A percentile compares a stretch with the other conserved stretches of the same genome.
Conservation (phyloP, 2,888 invertebrate species). For the Gymnoscelis rufifasciata region DNA sequence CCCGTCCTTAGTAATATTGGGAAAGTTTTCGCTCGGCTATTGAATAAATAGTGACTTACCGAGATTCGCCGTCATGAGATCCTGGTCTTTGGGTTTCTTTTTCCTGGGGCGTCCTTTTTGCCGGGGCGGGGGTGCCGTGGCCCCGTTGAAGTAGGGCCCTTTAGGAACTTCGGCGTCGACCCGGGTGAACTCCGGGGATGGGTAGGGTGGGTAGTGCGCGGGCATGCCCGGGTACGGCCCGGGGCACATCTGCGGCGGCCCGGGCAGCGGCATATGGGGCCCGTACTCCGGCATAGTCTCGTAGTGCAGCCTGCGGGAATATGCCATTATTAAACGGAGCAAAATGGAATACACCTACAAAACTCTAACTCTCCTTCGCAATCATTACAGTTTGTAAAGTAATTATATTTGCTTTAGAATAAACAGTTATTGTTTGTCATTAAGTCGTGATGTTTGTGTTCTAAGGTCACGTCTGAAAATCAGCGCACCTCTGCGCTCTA, state of each 20-base stretch:
- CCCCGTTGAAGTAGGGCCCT: constrained; percentile 79
- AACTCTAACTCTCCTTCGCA: no score
- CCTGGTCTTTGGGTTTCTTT: constrained; percentile 94
- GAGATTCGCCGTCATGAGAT: constrained; percentile 90
- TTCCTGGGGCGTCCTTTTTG: constrained; percentile 96
- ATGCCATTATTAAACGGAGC: background rate
- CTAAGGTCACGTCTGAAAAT: no score
- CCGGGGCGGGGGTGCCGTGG: constrained; percentile 82
- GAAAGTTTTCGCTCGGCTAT: background rate
- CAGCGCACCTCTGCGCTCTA: no score
- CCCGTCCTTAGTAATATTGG: background rate
- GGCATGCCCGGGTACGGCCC: constrained; percentile 75
- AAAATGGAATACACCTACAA: no score
- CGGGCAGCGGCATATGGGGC: constrained; percentile 77
- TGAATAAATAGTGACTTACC: constrained; percentile 77
- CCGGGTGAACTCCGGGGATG: constrained; percentile 78
- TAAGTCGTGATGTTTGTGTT: no score
- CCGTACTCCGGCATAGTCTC: constrained; percentile 79
- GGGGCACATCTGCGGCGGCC: constrained; percentile 78
- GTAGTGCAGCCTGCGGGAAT: constrained; percentile 63
- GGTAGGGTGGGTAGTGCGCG: constrained; percentile 76
- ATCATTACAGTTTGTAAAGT: no score
- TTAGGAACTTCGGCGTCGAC: constrained; percentile 68
- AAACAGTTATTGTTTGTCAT: no score
- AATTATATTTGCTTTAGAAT: no score